Percentiles rank a stretch among this genome's conserved stretches.
Evolutionary conservation across 2,888 invertebrate species (phyloP).

Genomic region (Serripes groenlandicus): DNA sequence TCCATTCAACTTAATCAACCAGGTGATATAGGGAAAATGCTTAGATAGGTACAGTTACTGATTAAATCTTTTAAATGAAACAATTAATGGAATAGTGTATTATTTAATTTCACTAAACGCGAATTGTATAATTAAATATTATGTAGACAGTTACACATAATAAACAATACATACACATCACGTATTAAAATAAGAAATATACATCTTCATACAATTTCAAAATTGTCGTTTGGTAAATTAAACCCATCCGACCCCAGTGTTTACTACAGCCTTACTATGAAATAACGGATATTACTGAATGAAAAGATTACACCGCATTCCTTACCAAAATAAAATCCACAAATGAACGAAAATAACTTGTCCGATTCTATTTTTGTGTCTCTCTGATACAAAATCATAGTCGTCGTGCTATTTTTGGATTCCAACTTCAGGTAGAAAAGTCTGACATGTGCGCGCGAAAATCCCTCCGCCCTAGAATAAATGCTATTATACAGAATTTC

Average conservation of each 20-base stretch:
- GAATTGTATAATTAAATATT: too few species aligned
- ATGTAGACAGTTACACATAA: too few species aligned
- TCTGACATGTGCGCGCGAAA: conserved; percentile 57
- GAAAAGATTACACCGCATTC: conserved; percentile 66
- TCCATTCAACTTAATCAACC: too few species aligned
- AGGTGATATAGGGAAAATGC: too few species aligned
- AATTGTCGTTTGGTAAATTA: neutral
- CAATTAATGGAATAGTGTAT: too few species aligned
- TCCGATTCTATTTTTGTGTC: conserved; percentile 67
- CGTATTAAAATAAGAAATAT: neutral
- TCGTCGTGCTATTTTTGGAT: conserved; percentile 69
- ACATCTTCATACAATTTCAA: neutral
- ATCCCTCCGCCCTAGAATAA: conserved; percentile 37
- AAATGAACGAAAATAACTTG: conserved; percentile 68
- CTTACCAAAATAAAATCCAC: conserved; percentile 71
- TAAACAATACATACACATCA: neutral
- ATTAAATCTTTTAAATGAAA: too few species aligned
- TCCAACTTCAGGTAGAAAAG: conserved; percentile 53
- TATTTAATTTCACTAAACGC: too few species aligned
- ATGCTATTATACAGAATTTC: conserved; percentile 8
- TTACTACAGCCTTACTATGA: conserved; percentile 58
- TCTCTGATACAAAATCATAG: conserved; percentile 65
- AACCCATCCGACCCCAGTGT: neutral
- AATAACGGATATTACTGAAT: conserved; percentile 38
- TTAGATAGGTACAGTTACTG: too few species aligned